Evolutionary conservation across 2,113 vertebrate genomes (phyloP), one percentile per base, ranked within the genome.

Genomic region (Seriola rivoliana): DNA sequence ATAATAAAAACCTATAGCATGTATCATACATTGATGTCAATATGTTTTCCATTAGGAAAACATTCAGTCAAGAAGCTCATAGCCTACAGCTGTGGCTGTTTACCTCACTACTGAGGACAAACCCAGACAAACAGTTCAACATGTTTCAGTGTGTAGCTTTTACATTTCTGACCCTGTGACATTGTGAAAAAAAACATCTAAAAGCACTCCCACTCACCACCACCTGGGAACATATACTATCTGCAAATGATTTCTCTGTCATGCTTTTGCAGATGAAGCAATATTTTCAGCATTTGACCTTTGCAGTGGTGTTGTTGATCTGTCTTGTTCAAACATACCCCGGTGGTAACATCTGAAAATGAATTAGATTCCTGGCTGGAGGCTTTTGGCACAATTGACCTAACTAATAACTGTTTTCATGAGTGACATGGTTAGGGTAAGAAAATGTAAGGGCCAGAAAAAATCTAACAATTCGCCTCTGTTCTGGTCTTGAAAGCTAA

Each of bases 201-300:
- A 57, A 71, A 23, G 23, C n/a, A 52, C 54, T 52, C 21, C 65
- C 55, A 40, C 66, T 54, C 55, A 62, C 25, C 44, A 42, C 16
- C 23, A 76, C 50, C 36, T 57, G 34, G 13, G 69, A 25, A 44
- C 38, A 58, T 8, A 8, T n/a, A 3, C 57, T n/a, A 32, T n/a
- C 40, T 32, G 25, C 10, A 46, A 34, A 59, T 59, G 14, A 58
- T 34, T 34, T 44, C 23, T 59, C 16, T 42, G 38, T 65, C n/a
- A 75, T 50, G 44, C 40, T 25, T 65, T 42, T 21, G 17, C 50
- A 44, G 50, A 29, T 16, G 12, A 77, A 67, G 54, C 54, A 34
- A 46, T 23, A 55, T 59, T 66, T 76, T 67, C n/a, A 76, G 50
- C 48, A 65, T 55, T 75, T 65, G 55, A 10, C 62, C 63, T 57